Evolutionary conservation across 35 echinoderm and acorn worm genomes (phyloP), one percentile per base, ranked within the genome.

Genomic region (Apostichopus californicus): DNA sequence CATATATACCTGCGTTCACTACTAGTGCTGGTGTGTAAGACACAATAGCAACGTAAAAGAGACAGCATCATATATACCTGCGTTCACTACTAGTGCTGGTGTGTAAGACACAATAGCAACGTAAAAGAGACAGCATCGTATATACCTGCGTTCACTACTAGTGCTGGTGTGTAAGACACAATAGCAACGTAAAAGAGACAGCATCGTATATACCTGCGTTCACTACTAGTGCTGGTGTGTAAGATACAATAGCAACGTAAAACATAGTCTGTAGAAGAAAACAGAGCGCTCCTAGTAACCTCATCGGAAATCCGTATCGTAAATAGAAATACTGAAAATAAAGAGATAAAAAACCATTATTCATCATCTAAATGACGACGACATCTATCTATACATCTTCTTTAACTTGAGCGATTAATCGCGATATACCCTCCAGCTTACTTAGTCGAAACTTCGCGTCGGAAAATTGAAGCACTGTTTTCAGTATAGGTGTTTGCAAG

Each of bases 21-120:
- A 81, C 91, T 17, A 92, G 15, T 0, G 91, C 91, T 12, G 91
- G 91, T 18, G 78, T 34, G 55, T 70, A 83, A 6, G 82, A 68
- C 5, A 92, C 91, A 13, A 92, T 77, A 54, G 91, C 91, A 13
- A 92, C 82, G 24, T 92, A 92, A 81, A 92, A 92, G 24, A 25
- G 24, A 25, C 24, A 25, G 24, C 24, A 25, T 25, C 24, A 25
- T 25, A 25, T 25, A 25, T 25, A 92, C 91, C 91, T 55, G 24
- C 24, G 24, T 25, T 25, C n/a, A n/a, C n/a, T n/a, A n/a, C n/a
- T n/a, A n/a, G n/a, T n/a, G n/a, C n/a, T n/a, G n/a, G n/a, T n/a
- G n/a, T n/a, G n/a, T n/a, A n/a, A n/a, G n/a, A n/a, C n/a, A n/a
- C n/a, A n/a, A n/a, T n/a, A n/a, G n/a, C n/a, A n/a, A n/a, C n/a